These are phyloP conservation scores for Andrena praecox DNA, from an alignment of 2,888 invertebrate species.

Conservation along the genomic window DNA sequence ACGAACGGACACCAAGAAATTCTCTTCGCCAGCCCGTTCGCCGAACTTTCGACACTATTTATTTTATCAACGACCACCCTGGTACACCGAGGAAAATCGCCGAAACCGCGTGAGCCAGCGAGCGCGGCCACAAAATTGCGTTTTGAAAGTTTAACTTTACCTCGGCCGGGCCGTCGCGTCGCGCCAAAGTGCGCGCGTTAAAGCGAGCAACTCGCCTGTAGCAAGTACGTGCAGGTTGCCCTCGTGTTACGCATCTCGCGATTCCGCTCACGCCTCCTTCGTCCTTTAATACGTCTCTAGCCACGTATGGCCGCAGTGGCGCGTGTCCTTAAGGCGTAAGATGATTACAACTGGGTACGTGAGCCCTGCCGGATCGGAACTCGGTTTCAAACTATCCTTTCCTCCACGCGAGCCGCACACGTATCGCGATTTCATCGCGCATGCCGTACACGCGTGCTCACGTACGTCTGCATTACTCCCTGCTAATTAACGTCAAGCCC, in stretches of 20 bases:
- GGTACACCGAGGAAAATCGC: constrained; percentile 23
- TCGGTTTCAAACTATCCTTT: constrained; percentile 32
- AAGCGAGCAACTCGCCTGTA: not conserved
- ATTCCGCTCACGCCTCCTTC: constrained; percentile 51
- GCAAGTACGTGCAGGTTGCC: not conserved
- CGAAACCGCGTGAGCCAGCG: not conserved
- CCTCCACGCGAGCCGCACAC: not conserved
- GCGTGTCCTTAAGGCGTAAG: constrained; percentile 56
- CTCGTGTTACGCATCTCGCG: constrained; percentile 24
- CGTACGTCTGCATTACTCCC: constrained; percentile 47
- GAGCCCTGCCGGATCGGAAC: constrained; percentile 32
- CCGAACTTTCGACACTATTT: constrained; percentile 35
- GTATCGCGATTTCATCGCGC: constrained; percentile 7
- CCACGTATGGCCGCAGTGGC: constrained; percentile 56
- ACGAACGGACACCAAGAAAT: not conserved
- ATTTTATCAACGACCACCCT: constrained; percentile 26
- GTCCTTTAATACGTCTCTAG: constrained; percentile 47
- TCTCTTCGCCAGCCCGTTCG: not conserved
- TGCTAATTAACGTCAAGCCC: constrained; percentile 48
- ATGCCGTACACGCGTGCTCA: constrained; percentile 44
- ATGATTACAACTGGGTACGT: constrained; percentile 61
- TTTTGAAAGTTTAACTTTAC: constrained; percentile 48
- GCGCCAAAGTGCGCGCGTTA: constrained; percentile 7
- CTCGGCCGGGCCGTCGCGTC: not conserved
- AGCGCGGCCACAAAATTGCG: constrained; percentile 54